Evolutionary conservation across 2,797 vertebrate species (phyloP), one percentile per base, ranked within the genome.

Genomic region (Pteropus rufus): DNA sequence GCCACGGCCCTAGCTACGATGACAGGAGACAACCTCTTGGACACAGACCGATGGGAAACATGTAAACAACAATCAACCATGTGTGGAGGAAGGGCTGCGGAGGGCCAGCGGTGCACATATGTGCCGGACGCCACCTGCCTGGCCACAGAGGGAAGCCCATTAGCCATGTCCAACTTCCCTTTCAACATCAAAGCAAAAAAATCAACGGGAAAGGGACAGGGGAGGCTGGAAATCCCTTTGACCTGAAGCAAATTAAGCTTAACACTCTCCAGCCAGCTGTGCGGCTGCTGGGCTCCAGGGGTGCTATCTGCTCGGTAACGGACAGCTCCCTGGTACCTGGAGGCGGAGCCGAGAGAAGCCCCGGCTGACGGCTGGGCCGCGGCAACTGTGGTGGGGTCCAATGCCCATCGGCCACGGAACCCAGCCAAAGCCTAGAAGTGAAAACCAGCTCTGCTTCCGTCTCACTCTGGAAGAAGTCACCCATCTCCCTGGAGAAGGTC

Each of bases 1-100:
- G 97, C 93, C 97, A 96, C 95, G 54, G 72, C 84, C 89, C 72
- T 83, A 96, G 97, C 91, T 85, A 94, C 56, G 0, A 29, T 11
- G 83, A 52, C 75, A 97, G 95, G 67, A 94, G 80, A 95, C 77
- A 36, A 69, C 34, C 44, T 96, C 84, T 89, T 31, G 39, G 31
- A 72, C 93, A 80, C 77, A 83, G 60, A 80, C 73, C 0, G 11
- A 84, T 56, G 60, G 34, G 65, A 93, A 95, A 89, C 23, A 67
- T 26, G 31, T 88, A 95, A 95, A 96, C 14, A 2, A 41, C 58
- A 4, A 18, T 3, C 39, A 49, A 10, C 49, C 56, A 14, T 7
- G 0, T 23, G 8, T 1, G 15, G 31, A 82, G 39, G 26, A 41
- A 67, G 89, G 21, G 26, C 16, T 67, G 49, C 4, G 9, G 52